Evolutionary conservation across 2,888 invertebrate genomes (phyloP).

Genomic region (Leucozona laternaria): DNA sequence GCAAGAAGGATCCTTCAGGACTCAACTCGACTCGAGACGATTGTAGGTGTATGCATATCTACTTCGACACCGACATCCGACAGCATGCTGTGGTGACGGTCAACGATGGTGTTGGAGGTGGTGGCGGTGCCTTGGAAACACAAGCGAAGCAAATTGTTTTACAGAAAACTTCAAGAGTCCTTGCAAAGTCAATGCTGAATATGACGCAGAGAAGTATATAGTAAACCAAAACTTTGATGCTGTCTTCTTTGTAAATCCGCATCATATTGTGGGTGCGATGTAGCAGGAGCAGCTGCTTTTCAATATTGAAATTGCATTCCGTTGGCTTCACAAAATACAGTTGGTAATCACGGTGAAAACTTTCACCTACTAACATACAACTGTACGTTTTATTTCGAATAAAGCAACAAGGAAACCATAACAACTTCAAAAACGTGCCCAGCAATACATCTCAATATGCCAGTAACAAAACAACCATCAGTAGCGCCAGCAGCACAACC

Average conservation of each 20-base stretch:
- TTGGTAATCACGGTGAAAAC: constrained; percentile 69
- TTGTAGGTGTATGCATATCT: not conserved
- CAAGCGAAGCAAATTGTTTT: constrained; percentile 66
- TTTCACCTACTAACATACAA: constrained; percentile 68
- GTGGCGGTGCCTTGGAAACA: constrained; percentile 35
- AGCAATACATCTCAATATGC: constrained; percentile 28
- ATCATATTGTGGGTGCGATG: not conserved
- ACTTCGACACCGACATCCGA: no score
- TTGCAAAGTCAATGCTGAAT: constrained; percentile 38
- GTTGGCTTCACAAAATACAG: constrained; percentile 67
- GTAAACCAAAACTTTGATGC: constrained; percentile 19
- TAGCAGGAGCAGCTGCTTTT: constrained; percentile 8
- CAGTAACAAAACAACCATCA: not conserved
- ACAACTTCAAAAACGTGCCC: constrained; percentile 66
- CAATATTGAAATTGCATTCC: constrained; percentile 70
- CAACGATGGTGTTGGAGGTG: not conserved
- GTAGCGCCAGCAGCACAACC: constrained; percentile 4
- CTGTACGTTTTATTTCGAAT: constrained; percentile 19
- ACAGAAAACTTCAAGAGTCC: constrained; percentile 38
- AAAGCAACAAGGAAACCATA: constrained; percentile 9
- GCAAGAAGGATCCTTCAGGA: not conserved
- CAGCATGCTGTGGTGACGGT: constrained; percentile 2
- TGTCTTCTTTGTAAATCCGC: constrained; percentile 28
- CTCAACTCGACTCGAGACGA: constrained; percentile 9
- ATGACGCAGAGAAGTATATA: constrained; percentile 9